Conservation (phyloP, 2,797 vertebrate genomes). For the Agapornis canus region DNA sequence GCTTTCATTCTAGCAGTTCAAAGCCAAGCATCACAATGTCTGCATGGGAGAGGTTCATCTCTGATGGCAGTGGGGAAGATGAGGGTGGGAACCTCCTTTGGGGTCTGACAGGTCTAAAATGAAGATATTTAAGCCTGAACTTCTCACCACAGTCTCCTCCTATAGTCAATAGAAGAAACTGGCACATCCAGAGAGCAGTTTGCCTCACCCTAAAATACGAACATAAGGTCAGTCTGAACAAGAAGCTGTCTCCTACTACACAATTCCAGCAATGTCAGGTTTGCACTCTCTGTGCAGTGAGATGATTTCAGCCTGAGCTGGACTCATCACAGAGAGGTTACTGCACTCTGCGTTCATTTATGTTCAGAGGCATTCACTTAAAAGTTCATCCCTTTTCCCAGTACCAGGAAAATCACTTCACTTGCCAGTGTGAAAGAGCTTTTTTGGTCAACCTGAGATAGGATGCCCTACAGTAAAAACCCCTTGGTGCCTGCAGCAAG, state of each 20-base stretch:
- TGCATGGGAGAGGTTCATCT: not conserved
- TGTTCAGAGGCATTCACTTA: not conserved
- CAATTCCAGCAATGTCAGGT: fast-evolving
- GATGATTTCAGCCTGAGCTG: not conserved
- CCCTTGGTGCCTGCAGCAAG: not conserved
- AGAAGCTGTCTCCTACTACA: not conserved
- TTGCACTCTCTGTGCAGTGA: fast-evolving
- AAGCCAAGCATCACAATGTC: not conserved
- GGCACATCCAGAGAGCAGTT: not conserved
- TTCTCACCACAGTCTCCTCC: not conserved
- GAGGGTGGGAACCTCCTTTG: not conserved
- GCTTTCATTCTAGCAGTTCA: not conserved
- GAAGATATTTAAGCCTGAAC: not conserved
- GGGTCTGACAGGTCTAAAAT: not conserved
- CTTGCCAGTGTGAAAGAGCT: not conserved
- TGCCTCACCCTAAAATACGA: not conserved
- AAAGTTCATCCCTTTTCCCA: not conserved
- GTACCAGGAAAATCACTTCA: not conserved
- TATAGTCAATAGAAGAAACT: not conserved
- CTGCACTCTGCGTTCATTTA: not conserved
- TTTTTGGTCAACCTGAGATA: not conserved
- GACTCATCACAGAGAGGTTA: not conserved
- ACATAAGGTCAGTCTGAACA: not conserved
- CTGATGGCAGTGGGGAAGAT: not conserved
- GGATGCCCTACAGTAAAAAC: not conserved